phyloP scores from a whole-genome alignment of 2,797 vertebrate genomes.

The Diglossa cyanea region DNA sequence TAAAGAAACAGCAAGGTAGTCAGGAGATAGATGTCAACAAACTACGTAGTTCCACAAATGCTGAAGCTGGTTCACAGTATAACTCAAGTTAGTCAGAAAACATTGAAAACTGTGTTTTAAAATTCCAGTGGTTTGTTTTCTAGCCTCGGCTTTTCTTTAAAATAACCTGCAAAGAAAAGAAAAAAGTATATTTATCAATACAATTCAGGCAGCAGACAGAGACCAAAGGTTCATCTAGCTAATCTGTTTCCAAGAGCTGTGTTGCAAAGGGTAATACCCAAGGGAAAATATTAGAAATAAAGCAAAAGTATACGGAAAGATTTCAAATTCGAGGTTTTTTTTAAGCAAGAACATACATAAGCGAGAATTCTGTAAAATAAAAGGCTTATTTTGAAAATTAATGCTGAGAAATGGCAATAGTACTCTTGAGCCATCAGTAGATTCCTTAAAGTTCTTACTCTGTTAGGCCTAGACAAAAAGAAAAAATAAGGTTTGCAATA shows the following conservation, averaged over 20 bases:
- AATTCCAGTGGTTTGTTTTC: slow-evolving; percentile 36
- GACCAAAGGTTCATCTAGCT: not conserved
- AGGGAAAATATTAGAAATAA: not conserved
- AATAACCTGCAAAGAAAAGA: slow-evolving; percentile 65
- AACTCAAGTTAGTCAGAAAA: not conserved
- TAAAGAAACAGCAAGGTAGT: not conserved
- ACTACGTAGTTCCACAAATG: not conserved
- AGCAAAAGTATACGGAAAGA: not conserved
- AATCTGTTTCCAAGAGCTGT: not conserved
- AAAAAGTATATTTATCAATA: not conserved
- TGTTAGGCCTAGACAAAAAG: not conserved
- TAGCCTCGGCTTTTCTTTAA: slow-evolving; percentile 82
- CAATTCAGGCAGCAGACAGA: not conserved
- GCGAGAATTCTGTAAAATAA: not conserved
- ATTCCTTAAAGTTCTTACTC: not conserved
- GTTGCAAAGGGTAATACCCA: not conserved
- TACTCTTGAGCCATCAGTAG: not conserved
- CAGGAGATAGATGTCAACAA: not conserved
- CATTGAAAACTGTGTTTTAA: not conserved
- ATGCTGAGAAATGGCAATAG: not conserved
- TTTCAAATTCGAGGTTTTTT: not conserved
- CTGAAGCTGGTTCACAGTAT: not conserved
- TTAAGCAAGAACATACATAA: not conserved
- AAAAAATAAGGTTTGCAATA: not conserved
- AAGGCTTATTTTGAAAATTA: not conserved